Base-by-base conservation (phyloP, 1,140 invertebrate species). In the Caenorhabditis brenneri region DNA sequence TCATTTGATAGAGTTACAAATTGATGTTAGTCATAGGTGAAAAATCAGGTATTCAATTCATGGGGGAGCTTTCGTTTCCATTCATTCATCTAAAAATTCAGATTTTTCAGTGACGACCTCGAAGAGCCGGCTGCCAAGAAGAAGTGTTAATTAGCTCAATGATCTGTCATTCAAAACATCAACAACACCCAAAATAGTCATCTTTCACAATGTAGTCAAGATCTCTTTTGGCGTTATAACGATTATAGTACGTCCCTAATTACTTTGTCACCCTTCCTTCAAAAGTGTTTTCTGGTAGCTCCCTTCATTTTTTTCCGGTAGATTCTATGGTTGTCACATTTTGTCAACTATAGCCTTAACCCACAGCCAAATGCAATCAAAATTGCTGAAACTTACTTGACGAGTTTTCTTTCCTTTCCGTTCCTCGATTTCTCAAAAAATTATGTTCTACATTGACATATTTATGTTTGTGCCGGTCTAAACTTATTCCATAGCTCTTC, bases 351-450 rank as follows among this genome's bases (percentile, higher is more conserved):
- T n/a, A n/a, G n/a, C 39, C 39, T 42, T 42, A 5, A 6, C 39
- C 12, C 39, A 5, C 39, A 42, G 39, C 39, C 39, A 42, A 42
- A 42, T 42, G 39, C 39, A 55, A 55, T 55, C 15, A 29, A 55
- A 51, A 27, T 10, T 55, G 53, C 53, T 27, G 15, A 33, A 46
- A 24, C 42, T 22, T 36, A 42, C 33, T 4, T 46, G 12, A 36
- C 36, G 65, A 58, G 53, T 42, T 5, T 58, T 58, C 24, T 7
- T 74, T 22, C 65, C 36, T 74, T 74, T 74, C 65, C 65, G 9
- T 24, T 42, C 24, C n/a, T 9, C 65, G 65, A 74, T 74, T 74
- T 74, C 65, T 74, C 65, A 74, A 46, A n/a, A n/a, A 24, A 36
- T 27, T 9, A 9, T 42, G 12, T 74, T 46, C n/a, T n/a, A 19